A percentile compares a stretch with the other conserved stretches of the same genome.
These are phyloP conservation scores for Thamnophis elegans DNA, from an alignment of 2,797 vertebrate species.

Conservation along the genomic window DNA sequence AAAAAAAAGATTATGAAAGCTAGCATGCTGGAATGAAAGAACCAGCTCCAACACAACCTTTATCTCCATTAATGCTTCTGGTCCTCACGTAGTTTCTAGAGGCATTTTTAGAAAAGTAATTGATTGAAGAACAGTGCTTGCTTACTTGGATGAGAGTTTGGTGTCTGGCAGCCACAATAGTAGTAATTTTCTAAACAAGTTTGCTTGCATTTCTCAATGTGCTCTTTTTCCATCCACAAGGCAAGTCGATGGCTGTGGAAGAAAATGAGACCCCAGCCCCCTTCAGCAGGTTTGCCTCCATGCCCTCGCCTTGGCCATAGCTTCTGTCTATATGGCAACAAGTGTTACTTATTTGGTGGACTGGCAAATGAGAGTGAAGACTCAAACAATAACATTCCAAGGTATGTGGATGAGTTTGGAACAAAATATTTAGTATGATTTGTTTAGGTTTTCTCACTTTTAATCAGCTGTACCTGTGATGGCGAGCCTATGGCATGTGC, in stretches of 20 bases:
- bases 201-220: constrained; percentile 24
- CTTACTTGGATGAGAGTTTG: background rate
- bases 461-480: background rate
- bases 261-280: constrained; percentile 89
- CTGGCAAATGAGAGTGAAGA: constrained; percentile 96
- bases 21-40: background rate
- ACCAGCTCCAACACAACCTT: background rate
- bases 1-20: background rate
- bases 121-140: background rate
- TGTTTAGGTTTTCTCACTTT: background rate
- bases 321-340: constrained; percentile 90
- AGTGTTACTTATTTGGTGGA: constrained; percentile 95
- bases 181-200: background rate
- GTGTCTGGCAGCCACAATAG: background rate
- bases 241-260: constrained; percentile 98
- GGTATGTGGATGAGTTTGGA: constrained; percentile 71
- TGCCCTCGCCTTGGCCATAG: constrained; percentile 95
- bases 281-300: constrained; percentile 80
- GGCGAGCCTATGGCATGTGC: too few relatives aligned
- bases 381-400: constrained; percentile 90
- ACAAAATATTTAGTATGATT: constrained; percentile 8
- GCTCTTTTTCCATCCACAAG: constrained; percentile 69
- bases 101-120: background rate
- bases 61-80: background rate
- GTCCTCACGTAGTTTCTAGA: background rate